Base-by-base conservation (phyloP, 2,888 invertebrate species). In the Steinernema scapterisci region DNA sequence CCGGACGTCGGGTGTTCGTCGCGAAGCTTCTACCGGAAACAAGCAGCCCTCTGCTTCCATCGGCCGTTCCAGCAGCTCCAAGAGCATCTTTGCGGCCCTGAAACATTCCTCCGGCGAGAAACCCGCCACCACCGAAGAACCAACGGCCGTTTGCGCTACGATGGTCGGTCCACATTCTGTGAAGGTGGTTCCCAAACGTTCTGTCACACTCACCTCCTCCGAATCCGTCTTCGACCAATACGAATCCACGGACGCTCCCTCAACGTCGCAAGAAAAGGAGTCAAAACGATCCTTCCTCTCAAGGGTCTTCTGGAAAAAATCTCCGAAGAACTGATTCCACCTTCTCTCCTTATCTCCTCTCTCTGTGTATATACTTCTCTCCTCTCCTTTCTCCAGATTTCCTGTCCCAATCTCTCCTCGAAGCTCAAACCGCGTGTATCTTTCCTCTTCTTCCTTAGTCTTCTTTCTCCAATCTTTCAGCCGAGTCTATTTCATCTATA, bases 101-200 rank as follows among this genome's bases (percentile, higher is more conserved):
- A 63, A 63, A n/a, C 27, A 25, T 31, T 38, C 63, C 16, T 31
- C 63, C 21, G 25, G 63, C 5, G 63, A 63, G 7, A 63, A 63
- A 31, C 25, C 63, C 21, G 19, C 51, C 23, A 25, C 25, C 21
- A 54, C 54, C 25, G 63, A 63, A 13, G 27, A 63, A 16, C 63
- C 63, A 16, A 63, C 63, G 16, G 25, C 38, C 27, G 63, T 63
- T 16, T 63, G 63, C 38, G 63, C 63, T 1, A 63, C 63, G 11
- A 63, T 63, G n/a, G 63, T 63, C 9, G 63, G 63, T 16, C 63
- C 63, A 7, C 63, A 63, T 31, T 63, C 63, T 31, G 63, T 63
- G 27, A 63, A 63, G 16, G 63, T 63, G 1, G 25, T 63, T 16
- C 63, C 63, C 31, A 63, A 63, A 3, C 63, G 31, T 7, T 63